Base-by-base conservation (phyloP, 2,888 invertebrate species). In the Abscondita cerata region DNA sequence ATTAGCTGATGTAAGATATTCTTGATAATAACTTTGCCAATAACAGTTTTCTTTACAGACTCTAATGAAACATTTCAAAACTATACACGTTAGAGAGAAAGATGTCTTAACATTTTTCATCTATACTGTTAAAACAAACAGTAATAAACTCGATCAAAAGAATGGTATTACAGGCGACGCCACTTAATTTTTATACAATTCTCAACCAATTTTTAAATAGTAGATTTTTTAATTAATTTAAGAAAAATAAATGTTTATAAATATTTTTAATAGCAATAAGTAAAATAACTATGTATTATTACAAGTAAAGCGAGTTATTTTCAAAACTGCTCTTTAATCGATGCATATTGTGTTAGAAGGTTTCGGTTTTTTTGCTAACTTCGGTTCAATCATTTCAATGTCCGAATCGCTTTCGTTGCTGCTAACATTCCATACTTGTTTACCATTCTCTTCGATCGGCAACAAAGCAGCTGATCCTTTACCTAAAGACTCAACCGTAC, bases 91-190 rank as follows among this genome's bases (percentile, higher is more conserved):
- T 11, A 90, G 91, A 74, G 97, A 98, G 80, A 98, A 96, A 79
- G 97, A 98, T 80, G 92, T 94, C 48, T 84, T 97, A 65, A 94
- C 96, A 50, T 95, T 92, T 78, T 98, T 98, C 79, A 95, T 98
- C 74, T 97, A 96, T 79, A 95, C 94, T 84, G 95, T 97, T 2
- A 97, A 96, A 83, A 94, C 94, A 52, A 95, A 96, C 80, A 89
- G 90, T 68, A 94, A 93, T 80, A 92, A 93, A 78, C 82, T 93
- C 75, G 94, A 95, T 79, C 91, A 90, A 80, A 92, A 90, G 77
- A 91, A 90, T 81, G 90, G 90, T 72, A 84, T 89, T 70, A 89
- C 86, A 76, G 87, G 85, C 68, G 89, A 89, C 77, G 77, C 84
- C 41, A 82, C 83, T 73, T 85, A 81, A 80, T 75, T 52, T 41